Percentiles rank a stretch among this genome's conserved stretches.
phyloP scores from a whole-genome alignment of 2,888 invertebrate genomes.

The Bibio marci region DNA sequence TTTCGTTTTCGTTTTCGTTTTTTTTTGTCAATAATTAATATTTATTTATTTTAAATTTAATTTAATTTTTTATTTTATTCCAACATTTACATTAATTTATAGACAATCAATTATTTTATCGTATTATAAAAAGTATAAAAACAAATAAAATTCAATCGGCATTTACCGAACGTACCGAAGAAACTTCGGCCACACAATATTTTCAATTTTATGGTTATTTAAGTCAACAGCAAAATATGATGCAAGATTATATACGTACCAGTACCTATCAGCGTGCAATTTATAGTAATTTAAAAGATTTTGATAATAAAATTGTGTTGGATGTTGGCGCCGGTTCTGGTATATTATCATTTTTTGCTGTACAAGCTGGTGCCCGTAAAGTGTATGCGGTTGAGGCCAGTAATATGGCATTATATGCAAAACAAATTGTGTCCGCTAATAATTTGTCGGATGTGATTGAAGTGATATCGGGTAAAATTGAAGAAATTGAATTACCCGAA shows the following conservation, averaged over 20 bases:
- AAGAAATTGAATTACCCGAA: constrained; percentile 91
- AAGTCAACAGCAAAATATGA: constrained; percentile 99
- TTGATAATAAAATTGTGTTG: constrained; percentile 79
- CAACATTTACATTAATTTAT: too few relatives aligned
- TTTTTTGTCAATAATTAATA: too few relatives aligned
- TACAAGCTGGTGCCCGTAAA: constrained; percentile 90
- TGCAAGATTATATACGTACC: constrained; percentile 97
- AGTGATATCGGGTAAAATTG: constrained; percentile 94
- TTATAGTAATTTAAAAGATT: constrained; percentile 80
- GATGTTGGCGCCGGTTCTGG: constrained; percentile 99
- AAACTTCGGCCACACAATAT: constrained; percentile 96
- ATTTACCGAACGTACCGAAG: constrained; percentile 91
- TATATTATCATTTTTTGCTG: constrained; percentile 94
- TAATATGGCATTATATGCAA: constrained; percentile 96
- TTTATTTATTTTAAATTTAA: too few relatives aligned
- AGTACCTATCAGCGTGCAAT: constrained; percentile 97
- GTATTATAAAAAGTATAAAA: too few relatives aligned
- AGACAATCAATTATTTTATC: too few relatives aligned
- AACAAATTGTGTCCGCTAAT: constrained; percentile 78
- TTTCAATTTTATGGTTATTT: constrained; percentile 99
- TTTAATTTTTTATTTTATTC: too few relatives aligned
- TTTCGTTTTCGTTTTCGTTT: too few relatives aligned
- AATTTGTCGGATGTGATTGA: constrained; percentile 72
- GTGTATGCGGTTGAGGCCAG: constrained; percentile 98
- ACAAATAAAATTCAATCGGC: too few relatives aligned